Evolutionary conservation across 2,888 invertebrate species (phyloP), one percentile per base, ranked within the genome.

Genomic region (Apodemia mormo): DNA sequence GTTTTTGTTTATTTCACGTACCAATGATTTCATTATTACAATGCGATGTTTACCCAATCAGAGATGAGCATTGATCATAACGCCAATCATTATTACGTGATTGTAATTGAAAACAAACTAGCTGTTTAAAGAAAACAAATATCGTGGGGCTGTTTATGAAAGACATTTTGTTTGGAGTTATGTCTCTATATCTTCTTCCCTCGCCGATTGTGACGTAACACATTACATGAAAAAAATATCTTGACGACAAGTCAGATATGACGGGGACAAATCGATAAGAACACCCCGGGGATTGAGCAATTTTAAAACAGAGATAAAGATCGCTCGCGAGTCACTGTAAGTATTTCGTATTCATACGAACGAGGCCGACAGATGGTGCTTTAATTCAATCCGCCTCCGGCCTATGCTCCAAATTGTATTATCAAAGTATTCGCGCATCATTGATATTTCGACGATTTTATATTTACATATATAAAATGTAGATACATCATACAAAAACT

Each of bases 271-370:
- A 92, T 91, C 90, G 88, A 92, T 90, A 90, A 80, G 43, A 43
- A 43, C 82, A 43, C 91, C 86, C 86, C 81, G 80, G 92, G 91
- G 91, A 89, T 87, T 87, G 89, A 86, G 86, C 89, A 86, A 90
- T 91, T 92, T 92, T 92, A 92, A 93, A 93, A 93, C 92, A 89
- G 89, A 90, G 92, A 93, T 92, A 92, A 90, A 88, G 89, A 91
- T 91, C 91, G 86, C 82, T 84, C 82, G 83, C 86, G 85, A 85
- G 85, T 85, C 78, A 87, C 87, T 84, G 87, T 87, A 84, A 88
- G 90, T 86, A 90, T 90, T 92, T 88, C 86, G 90, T 88, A 92
- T 92, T 93, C 92, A 91, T 90, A 92, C 90, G 87, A 86, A 78
- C 87, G 86, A 85, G 86, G 82, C 83, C 88, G 92, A 88, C 93